These are phyloP conservation scores for Epirrita christyi DNA, from an alignment of 2,888 invertebrate species.

Conservation along the genomic window DNA sequence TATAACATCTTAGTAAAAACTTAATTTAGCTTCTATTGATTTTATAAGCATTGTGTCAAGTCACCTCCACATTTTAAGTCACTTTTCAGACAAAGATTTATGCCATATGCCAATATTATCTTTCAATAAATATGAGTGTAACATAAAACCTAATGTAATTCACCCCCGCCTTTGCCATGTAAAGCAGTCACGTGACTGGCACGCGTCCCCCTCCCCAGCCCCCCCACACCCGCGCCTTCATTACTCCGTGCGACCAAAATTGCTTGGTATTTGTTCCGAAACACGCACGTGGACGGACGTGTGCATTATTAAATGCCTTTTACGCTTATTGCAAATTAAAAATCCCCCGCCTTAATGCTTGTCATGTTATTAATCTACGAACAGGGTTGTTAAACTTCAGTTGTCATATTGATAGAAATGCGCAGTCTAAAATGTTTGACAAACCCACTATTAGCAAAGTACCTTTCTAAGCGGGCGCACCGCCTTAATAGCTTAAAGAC, in stretches of 20 bases:
- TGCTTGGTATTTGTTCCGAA: slow-evolving; percentile 76
- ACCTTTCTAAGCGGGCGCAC: too few species aligned
- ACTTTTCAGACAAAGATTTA: slow-evolving; percentile 5
- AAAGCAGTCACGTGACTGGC: slow-evolving; percentile 78
- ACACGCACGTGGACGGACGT: slow-evolving; percentile 75
- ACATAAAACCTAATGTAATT: slow-evolving; percentile 64
- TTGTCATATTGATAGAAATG: slow-evolving; percentile 48
- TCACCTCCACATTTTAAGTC: background rate
- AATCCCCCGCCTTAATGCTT: slow-evolving; percentile 58
- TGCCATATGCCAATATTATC: slow-evolving; percentile 39
- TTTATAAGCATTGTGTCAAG: too few species aligned
- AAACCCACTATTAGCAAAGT: too few species aligned
- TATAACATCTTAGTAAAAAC: too few species aligned
- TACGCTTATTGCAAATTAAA: slow-evolving; percentile 81
- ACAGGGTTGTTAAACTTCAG: slow-evolving; percentile 35
- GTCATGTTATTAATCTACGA: slow-evolving; percentile 68
- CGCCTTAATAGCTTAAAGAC: too few species aligned
- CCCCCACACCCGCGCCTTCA: slow-evolving; percentile 64
- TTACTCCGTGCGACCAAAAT: slow-evolving; percentile 64
- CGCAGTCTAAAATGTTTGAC: slow-evolving; percentile 52
- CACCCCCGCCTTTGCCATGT: slow-evolving; percentile 65
- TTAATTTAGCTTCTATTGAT: too few species aligned
- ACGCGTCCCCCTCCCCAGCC: slow-evolving; percentile 58
- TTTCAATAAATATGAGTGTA: slow-evolving; percentile 53
- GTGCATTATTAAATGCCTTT: slow-evolving; percentile 85